Evolutionary conservation across 2,113 vertebrate species (phyloP), one percentile per base, ranked within the genome.

Genomic region (Urocolius indicus): DNA sequence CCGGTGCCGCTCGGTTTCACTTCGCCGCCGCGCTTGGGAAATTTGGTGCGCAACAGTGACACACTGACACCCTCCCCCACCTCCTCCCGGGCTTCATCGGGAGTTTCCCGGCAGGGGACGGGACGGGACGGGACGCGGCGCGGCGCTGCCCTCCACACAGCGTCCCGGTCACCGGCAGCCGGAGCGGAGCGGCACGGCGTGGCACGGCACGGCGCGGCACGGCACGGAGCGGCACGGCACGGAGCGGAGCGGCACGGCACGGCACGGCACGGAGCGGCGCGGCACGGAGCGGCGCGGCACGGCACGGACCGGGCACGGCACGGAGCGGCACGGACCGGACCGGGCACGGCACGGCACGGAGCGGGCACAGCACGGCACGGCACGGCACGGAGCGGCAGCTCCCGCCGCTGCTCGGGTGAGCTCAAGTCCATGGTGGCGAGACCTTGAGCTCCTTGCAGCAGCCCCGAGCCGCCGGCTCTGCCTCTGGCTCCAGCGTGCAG

Each of bases 351-450:
- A n/a, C n/a, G n/a, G 38, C 38, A 41, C 38, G 38, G 38, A 41
- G 9, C 38, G 38, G 38, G 38, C 38, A 41, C 38, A 12, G n/a
- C n/a, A n/a, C 24, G 48, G 91, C 43, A 52, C 54, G 38, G 67
- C 30, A 30, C 36, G 65, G 17, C 14, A 84, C 72, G 75, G 57
- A 34, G 19, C 38, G 29, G 19, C 41, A 49, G 84, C 74, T 45
- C 62, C 45, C n/a, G 67, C 34, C 46, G 41, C 66, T n/a, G 77
- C 34, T 57, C 79, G 89, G 94, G 94, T 91, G 86, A n/a, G 94
- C 30, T 30, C 32, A 20, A 32, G 30, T 27, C 24, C 41, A 27
- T 36, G 27, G 26, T 15, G 34, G 4, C 24, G 5, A 13, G 30
- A n/a, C 36, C 13, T 45, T 15, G 21, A 49, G n/a, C 38, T 45